Evolutionary conservation across 1,140 invertebrate genomes (phyloP).

Genomic region (Drosophila erecta): DNA sequence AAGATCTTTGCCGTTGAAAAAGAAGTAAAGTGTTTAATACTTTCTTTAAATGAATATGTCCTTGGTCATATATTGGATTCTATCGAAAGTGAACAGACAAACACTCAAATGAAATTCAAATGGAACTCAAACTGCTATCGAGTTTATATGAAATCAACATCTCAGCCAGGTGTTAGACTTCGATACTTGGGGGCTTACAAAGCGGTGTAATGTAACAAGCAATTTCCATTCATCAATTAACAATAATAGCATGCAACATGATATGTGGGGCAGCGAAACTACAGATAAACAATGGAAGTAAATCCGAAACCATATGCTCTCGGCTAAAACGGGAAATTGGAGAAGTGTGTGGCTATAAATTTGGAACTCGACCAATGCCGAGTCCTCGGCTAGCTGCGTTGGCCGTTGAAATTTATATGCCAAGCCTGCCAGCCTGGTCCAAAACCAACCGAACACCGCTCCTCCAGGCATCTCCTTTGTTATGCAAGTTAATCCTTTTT

Average conservation of each 20-base stretch:
- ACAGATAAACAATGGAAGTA: constrained; percentile 27
- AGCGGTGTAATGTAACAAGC: no score
- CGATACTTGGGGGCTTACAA: no score
- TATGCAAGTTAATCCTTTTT: constrained; percentile 82
- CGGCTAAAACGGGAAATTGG: background rate
- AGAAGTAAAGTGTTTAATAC: no score
- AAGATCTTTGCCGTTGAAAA: no score
- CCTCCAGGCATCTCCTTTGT: constrained; percentile 53
- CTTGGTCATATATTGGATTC: no score
- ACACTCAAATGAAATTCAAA: no score
- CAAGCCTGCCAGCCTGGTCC: constrained; percentile 22
- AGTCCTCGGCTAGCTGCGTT: constrained; percentile 22
- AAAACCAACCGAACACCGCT: background rate
- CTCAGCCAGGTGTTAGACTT: no score
- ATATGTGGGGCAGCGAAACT: constrained; percentile 5
- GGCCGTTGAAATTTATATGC: constrained; percentile 39
- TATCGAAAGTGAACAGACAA: no score
- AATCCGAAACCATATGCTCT: constrained; percentile 27
- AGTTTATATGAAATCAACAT: no score
- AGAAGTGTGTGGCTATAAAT: constrained; percentile 39
- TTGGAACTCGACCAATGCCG: constrained; percentile 49
- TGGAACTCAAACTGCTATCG: no score
- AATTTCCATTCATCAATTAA: background rate
- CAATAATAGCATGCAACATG: background rate
- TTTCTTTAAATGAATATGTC: no score